Percentiles rank a stretch among this genome's conserved stretches.
Evolutionary conservation across 2,113 vertebrate species (phyloP).

Genomic region (Platysteira castanea): DNA sequence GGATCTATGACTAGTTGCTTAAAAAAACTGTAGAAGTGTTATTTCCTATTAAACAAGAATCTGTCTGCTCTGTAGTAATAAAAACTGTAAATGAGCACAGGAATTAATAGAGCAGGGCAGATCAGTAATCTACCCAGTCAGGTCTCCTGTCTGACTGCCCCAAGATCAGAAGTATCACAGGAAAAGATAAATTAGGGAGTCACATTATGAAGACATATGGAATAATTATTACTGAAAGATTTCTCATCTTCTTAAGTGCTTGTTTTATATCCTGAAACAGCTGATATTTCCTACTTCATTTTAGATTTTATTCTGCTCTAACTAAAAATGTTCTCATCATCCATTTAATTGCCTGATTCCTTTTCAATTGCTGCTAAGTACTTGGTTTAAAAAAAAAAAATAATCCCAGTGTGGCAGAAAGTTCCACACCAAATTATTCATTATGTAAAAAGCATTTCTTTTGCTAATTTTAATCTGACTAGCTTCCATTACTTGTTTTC

Average conservation of each 20-base stretch:
- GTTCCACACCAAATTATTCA: neutral
- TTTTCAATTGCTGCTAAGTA: constrained; percentile 3
- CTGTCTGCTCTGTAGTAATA: neutral
- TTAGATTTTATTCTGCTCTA: neutral
- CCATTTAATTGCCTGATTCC: neutral
- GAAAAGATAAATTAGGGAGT: neutral
- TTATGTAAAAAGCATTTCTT: neutral
- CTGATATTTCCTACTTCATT: neutral
- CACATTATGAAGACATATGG: neutral
- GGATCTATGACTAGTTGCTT: neutral
- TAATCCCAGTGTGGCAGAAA: neutral
- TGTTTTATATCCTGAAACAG: neutral
- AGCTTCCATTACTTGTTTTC: neutral
- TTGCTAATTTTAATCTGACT: neutral
- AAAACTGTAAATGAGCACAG: neutral
- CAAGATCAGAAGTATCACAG: neutral
- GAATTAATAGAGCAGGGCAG: neutral
- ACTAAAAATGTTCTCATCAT: neutral
- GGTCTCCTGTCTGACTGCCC: neutral
- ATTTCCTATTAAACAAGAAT: neutral
- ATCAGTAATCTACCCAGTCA: neutral
- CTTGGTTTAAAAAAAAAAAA: neutral
- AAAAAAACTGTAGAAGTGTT: neutral
- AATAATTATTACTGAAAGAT: neutral
- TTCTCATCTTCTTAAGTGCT: neutral